A percentile compares a stretch with the other conserved stretches of the same genome.
Conservation (phyloP, 2,888 invertebrate genomes). For the Tenthredo distinguenda region DNA sequence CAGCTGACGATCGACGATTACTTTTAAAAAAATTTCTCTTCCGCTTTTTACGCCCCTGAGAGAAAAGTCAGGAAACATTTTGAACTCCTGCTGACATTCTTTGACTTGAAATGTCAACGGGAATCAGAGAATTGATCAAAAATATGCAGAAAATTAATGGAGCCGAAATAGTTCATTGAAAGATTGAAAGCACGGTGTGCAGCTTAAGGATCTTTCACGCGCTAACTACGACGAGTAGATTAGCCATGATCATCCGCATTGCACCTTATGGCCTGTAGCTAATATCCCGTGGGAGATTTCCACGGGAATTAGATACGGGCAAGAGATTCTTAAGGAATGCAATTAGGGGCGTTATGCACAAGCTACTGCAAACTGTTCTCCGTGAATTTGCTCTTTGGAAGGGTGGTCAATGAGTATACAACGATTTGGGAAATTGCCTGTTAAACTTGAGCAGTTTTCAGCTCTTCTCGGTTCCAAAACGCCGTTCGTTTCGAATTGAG, state of each 20-base stretch:
- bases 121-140: background rate
- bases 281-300: background rate
- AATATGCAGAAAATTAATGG: background rate
- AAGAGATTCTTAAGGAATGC: background rate
- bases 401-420: too few species aligned
- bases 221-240: conserved; percentile 11
- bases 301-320: background rate
- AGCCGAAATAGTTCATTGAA: background rate
- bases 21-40: background rate
- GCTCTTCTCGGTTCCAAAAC: too few species aligned
- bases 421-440: too few species aligned
- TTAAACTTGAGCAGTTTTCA: too few species aligned
- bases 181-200: background rate
- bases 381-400: too few species aligned
- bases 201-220: background rate
- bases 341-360: background rate
- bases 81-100: background rate
- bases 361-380: too few species aligned
- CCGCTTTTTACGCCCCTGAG: background rate
- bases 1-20: conserved; percentile 27
- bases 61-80: background rate
- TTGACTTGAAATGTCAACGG: background rate
- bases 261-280: conserved; percentile 19
- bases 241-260: background rate
- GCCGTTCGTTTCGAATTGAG: too few species aligned